Evolutionary conservation across 2,888 invertebrate species (phyloP).

Genomic region (Tromatobia lineatoria): DNA sequence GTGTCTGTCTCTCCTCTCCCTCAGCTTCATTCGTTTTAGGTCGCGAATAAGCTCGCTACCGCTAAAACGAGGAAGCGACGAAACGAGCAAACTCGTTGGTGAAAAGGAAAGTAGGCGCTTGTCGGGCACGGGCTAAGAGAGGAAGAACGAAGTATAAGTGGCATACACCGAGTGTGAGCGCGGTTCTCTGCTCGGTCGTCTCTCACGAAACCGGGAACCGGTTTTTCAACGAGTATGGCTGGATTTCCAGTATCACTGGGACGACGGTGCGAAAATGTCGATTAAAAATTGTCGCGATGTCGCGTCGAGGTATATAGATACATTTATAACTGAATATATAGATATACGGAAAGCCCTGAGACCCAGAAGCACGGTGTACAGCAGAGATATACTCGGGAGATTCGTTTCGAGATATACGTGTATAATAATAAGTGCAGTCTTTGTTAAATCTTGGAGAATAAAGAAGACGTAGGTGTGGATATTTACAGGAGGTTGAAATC

Average conservation of each 20-base stretch:
- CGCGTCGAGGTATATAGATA: slow-evolving; percentile 48
- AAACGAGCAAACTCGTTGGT: slow-evolving; percentile 42
- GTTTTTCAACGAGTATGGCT: slow-evolving; percentile 82
- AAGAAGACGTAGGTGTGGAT: slow-evolving; percentile 10
- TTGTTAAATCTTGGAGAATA: slow-evolving; percentile 9
- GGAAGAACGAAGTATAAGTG: slow-evolving; percentile 62
- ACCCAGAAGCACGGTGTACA: slow-evolving; percentile 20
- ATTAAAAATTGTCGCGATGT: slow-evolving; percentile 70
- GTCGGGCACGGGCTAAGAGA: slow-evolving; percentile 62
- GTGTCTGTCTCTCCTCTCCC: not conserved
- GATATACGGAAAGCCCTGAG: slow-evolving; percentile 23
- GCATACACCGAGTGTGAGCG: slow-evolving; percentile 61
- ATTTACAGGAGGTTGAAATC: not conserved
- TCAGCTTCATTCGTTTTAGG: slow-evolving; percentile 28
- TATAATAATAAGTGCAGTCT: slow-evolving; percentile 24
- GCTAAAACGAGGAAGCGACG: slow-evolving; percentile 19
- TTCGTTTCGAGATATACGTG: slow-evolving; percentile 40
- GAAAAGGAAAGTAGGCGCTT: slow-evolving; percentile 61
- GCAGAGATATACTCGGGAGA: slow-evolving; percentile 46
- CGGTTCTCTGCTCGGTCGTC: slow-evolving; percentile 62
- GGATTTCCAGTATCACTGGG: slow-evolving; percentile 72
- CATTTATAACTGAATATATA: slow-evolving; percentile 31
- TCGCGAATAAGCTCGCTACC: slow-evolving; percentile 1
- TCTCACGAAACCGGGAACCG: slow-evolving; percentile 77
- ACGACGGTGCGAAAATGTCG: slow-evolving; percentile 70